Conservation (phyloP, 2,888 invertebrate species). For the Iselma pallidipennis region DNA sequence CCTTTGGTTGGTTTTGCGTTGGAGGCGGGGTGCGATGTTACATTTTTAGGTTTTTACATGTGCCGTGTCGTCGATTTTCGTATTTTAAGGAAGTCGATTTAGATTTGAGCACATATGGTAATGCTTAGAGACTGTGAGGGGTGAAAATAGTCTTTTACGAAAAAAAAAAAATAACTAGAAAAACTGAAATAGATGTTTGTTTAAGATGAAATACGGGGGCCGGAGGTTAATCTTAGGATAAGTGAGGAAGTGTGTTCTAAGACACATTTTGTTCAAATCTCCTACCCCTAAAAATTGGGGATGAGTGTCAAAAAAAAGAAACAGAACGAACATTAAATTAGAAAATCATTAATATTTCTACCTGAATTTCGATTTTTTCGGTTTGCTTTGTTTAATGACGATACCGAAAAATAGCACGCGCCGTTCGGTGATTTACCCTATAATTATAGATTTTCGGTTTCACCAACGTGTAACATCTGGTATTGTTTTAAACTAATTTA, state of each 20-base stretch:
- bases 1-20: slow-evolving; percentile 47
- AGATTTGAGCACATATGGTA: slow-evolving; percentile 1
- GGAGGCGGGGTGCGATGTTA: neutral
- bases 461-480: slow-evolving; percentile 41
- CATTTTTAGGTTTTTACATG: slow-evolving; percentile 2
- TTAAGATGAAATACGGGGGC: slow-evolving; percentile 3
- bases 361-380: neutral
- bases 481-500: slow-evolving; percentile 37
- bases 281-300: neutral
- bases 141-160: neutral
- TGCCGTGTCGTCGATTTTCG: too few relatives aligned
- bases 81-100: neutral
- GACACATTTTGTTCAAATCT: neutral
- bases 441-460: slow-evolving; percentile 47
- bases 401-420: neutral
- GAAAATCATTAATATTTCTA: too few relatives aligned
- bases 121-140: neutral
- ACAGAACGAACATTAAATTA: too few relatives aligned
- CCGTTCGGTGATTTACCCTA: slow-evolving; percentile 20
- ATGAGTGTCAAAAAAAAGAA: neutral
- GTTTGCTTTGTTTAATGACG: neutral
- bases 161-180: neutral
- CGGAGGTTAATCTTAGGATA: slow-evolving; percentile 4
- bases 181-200: neutral
- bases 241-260: slow-evolving; percentile 3